phyloP scores from a whole-genome alignment of 2,888 invertebrate species.

The Caenorhabditis angaria region DNA sequence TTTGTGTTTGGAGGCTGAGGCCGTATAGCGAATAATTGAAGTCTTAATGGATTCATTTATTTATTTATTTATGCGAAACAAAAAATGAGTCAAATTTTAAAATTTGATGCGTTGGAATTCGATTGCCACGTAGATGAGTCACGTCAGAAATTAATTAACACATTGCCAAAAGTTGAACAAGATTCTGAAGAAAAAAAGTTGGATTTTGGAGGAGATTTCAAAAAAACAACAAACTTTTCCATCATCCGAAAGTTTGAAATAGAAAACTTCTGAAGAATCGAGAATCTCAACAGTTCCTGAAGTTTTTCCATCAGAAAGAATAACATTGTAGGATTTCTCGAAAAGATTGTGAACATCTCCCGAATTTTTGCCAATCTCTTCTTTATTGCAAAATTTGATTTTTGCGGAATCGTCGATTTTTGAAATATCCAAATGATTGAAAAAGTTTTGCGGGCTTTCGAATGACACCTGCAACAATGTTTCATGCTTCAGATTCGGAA shows the following conservation, averaged over 20 bases:
- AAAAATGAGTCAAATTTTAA: too few relatives aligned
- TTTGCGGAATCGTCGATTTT: neutral
- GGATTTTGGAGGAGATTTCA: neutral
- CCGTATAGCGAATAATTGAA: conserved; percentile 40
- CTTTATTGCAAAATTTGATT: neutral
- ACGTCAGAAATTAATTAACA: too few relatives aligned
- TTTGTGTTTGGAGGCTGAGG: conserved; percentile 35
- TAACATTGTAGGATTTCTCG: neutral
- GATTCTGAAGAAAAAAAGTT: neutral
- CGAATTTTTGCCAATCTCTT: neutral
- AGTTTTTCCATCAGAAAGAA: neutral
- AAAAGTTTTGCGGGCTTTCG: neutral
- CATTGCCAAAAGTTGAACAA: neutral
- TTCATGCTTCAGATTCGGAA: neutral
- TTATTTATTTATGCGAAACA: neutral
- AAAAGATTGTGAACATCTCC: neutral
- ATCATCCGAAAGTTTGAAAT: neutral
- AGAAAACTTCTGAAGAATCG: neutral
- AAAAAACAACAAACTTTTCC: neutral
- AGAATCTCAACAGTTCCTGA: neutral
- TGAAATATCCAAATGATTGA: neutral
- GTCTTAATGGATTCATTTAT: conserved; percentile 23
- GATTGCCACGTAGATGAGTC: too few relatives aligned
- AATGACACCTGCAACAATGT: too few relatives aligned
- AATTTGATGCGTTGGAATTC: too few relatives aligned